phyloP scores from a whole-genome alignment of 2,888 invertebrate genomes.

The Caenorhabditis zanzibari region DNA sequence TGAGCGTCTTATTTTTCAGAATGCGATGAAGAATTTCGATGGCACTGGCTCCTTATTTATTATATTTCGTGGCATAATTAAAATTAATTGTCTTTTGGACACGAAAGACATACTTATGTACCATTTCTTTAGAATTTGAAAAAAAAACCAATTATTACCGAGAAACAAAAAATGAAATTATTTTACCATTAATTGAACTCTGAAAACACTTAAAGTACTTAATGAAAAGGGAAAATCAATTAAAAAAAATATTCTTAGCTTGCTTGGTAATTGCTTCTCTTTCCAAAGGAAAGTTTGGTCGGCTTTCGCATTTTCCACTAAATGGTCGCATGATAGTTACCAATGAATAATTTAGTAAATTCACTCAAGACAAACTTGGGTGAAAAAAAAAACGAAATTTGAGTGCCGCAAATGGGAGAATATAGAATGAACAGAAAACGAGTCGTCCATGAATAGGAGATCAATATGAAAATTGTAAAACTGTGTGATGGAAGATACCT shows the following conservation, averaged over 20 bases:
- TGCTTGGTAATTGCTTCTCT: neutral
- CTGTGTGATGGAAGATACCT: too few relatives aligned
- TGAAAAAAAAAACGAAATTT: neutral
- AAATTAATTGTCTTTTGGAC: slow-evolving; percentile 44
- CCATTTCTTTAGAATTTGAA: too few relatives aligned
- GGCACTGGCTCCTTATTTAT: slow-evolving; percentile 25
- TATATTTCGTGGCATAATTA: slow-evolving; percentile 41
- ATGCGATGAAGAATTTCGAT: too few relatives aligned
- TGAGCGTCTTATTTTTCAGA: neutral
- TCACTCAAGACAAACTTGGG: neutral
- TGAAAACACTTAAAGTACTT: neutral
- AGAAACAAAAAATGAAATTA: neutral
- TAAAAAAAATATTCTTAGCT: neutral
- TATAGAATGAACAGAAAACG: neutral
- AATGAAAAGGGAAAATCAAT: too few relatives aligned
- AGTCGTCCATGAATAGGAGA: neutral
- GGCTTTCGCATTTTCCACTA: neutral
- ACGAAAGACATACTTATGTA: neutral
- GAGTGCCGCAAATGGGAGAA: neutral
- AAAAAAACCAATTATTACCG: too few relatives aligned
- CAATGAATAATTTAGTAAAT: neutral
- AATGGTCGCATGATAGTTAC: slow-evolving; percentile 3
- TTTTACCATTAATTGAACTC: neutral
- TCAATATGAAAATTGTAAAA: too few relatives aligned
- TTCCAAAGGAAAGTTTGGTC: neutral